Base-by-base conservation (phyloP, 2,113 vertebrate genomes). In the Eubucco bourcierii region DNA sequence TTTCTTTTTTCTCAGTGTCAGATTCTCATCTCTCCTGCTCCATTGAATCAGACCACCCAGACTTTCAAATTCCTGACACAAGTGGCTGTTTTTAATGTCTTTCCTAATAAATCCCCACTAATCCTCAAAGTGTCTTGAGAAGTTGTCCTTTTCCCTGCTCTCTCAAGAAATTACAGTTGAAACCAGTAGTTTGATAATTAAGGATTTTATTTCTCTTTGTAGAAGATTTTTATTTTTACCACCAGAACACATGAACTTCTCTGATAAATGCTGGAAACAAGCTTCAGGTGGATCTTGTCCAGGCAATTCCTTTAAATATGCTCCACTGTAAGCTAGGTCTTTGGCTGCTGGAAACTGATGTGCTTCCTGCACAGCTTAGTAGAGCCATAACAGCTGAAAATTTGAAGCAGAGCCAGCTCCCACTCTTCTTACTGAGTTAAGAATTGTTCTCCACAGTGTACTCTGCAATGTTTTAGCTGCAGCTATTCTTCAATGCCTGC, bases 51-150 rank as follows among this genome's bases (percentile, higher is more conserved):
- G 55, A 73, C 27, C 23, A 61, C 55, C 8, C 29, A 77, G 18
- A 28, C 63, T 71, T 84, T 76, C 52, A 76, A 44, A 84, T 82
- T 82, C 37, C 74, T 92, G 39, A 61, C 47, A 82, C 9, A 84
- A 77, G 21, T 65, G 95, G 44, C 31, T 67, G 34, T 78, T 15
- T 68, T 29, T 11, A 61, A 13, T 75, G 25, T 24, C 64, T 92
- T 90, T 92, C 52, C 53, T 73, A 53, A 65, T 84, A 87, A 93
- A 93, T 88, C 59, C 9, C 6, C 21, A 29, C 24, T 92, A 88
- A 94, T 87, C 63, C 60, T 86, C 50, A 61, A 68, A 95, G 84
- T 55, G n/a, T 52, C 67, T 81, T 37, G 24, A 79, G 82, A 84
- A 20, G 5, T 71, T 89, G 21, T 89, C 33, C 58, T 92, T 80